phyloP scores from a whole-genome alignment of 1,140 invertebrate species.

The Drosophila grimshawi region DNA sequence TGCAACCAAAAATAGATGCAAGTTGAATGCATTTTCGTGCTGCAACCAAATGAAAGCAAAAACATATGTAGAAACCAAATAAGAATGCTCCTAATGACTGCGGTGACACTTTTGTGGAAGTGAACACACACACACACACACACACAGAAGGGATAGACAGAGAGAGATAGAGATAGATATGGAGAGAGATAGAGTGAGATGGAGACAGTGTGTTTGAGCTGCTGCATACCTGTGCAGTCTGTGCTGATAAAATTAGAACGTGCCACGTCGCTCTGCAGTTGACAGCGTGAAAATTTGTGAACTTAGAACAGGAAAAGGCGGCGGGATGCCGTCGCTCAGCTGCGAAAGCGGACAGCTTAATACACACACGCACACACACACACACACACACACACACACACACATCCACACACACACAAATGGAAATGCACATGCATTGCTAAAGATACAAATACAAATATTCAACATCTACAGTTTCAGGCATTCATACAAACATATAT shows the following conservation, averaged over 20 bases:
- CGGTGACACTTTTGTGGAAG: slow-evolving; percentile 79
- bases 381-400: slow-evolving; percentile 5
- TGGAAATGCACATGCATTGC: too few species aligned
- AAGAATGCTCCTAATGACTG: slow-evolving; percentile 71
- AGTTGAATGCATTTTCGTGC: slow-evolving; percentile 51
- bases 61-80: slow-evolving; percentile 61
- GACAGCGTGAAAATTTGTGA: slow-evolving; percentile 80
- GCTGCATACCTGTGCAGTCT: slow-evolving; percentile 69
- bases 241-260: slow-evolving; percentile 73
- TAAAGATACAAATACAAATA: slow-evolving; percentile 15
- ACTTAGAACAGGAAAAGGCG: slow-evolving; percentile 74
- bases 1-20: slow-evolving; percentile 45
- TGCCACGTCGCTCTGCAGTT: slow-evolving; percentile 63
- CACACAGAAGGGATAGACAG: not conserved
- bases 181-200: slow-evolving; percentile 5
- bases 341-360: slow-evolving; percentile 44
- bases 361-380: slow-evolving; percentile 16
- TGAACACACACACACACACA: slow-evolving; percentile 32
- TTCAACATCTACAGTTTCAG: slow-evolving; percentile 19
- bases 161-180: not conserved
- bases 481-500: not conserved
- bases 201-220: slow-evolving; percentile 15
- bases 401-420: slow-evolving; percentile 2
- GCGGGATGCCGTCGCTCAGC: slow-evolving; percentile 60
- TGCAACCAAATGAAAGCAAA: slow-evolving; percentile 41